A percentile compares a stretch with the other conserved stretches of the same genome.
Conservation (phyloP, 1,140 invertebrate species). For the Plectrocnemia conspersa region DNA sequence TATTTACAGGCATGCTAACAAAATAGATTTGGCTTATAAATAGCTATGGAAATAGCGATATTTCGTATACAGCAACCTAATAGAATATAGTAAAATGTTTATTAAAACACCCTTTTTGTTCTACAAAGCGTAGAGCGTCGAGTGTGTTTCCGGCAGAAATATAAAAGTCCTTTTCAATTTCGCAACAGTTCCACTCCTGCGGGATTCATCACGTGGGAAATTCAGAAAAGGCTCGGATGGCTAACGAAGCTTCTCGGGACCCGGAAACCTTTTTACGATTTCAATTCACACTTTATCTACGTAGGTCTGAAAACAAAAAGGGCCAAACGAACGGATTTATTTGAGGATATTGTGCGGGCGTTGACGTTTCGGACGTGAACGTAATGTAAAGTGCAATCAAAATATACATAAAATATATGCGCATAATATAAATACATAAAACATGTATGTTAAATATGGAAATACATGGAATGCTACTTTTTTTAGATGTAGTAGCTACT, state of each 20-base stretch:
- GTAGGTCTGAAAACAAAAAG: background rate
- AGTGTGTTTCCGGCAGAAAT: slow-evolving; percentile 17
- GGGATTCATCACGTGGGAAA: slow-evolving; percentile 22
- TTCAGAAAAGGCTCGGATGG: slow-evolving; percentile 19
- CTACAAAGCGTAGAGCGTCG: too few species aligned
- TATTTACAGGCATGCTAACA: too few species aligned
- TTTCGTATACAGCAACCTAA: too few species aligned
- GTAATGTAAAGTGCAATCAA: background rate
- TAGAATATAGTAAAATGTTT: too few species aligned
- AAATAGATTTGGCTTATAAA: too few species aligned
- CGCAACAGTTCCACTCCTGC: background rate
- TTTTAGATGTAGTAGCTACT: too few species aligned
- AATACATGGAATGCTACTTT: too few species aligned
- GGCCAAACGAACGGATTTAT: background rate
- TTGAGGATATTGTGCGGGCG: background rate
- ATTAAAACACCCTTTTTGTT: too few species aligned
- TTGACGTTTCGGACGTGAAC: background rate
- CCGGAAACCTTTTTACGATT: slow-evolving; percentile 22
- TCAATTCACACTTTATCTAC: slow-evolving; percentile 10
- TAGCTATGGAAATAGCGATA: too few species aligned
- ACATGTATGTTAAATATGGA: too few species aligned
- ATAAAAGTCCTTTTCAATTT: slow-evolving; percentile 22
- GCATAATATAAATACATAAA: too few species aligned
- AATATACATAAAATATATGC: background rate
- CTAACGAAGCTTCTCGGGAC: slow-evolving; percentile 24